A percentile compares a stretch with the other conserved stretches of the same genome.
These are phyloP conservation scores for Astropecten irregularis DNA, from an alignment of 53 echinoderm and acorn worm species.

Conservation along the genomic window DNA sequence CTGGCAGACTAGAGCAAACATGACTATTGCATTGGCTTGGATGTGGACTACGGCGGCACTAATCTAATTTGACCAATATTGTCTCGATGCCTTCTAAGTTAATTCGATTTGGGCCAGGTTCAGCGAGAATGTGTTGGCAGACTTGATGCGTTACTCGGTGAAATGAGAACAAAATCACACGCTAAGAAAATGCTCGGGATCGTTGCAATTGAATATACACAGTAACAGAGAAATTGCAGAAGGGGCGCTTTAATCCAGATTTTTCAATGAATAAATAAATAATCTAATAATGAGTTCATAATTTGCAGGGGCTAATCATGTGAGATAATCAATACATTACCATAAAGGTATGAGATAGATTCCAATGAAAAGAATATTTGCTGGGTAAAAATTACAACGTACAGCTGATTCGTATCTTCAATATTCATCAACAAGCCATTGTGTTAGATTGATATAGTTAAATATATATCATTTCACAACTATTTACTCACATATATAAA, in stretches of 20 bases:
- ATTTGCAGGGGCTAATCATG: constrained; percentile 23
- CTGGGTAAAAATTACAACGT: too few species aligned
- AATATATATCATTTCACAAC: too few species aligned
- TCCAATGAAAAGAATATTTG: background rate
- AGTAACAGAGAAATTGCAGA: constrained; percentile 31
- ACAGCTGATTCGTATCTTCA: too few species aligned
- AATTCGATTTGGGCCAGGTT: constrained; percentile 61
- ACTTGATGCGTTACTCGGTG: constrained; percentile 53
- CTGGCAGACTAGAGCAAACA: constrained; percentile 50
- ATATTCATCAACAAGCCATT: too few species aligned
- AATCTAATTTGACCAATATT: constrained; percentile 64
- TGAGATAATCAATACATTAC: background rate
- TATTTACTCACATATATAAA: too few species aligned
- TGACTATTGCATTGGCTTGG: constrained; percentile 38
- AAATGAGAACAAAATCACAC: constrained; percentile 57
- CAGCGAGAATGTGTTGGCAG: constrained; percentile 61
- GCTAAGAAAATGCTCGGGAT: constrained; percentile 36
- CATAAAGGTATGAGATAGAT: too few species aligned
- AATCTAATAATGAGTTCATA: constrained; percentile 14
- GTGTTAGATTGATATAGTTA: too few species aligned
- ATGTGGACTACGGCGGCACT: constrained; percentile 60
- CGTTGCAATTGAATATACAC: constrained; percentile 22
- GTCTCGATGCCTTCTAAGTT: constrained; percentile 65
- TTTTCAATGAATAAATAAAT: constrained; percentile 17
- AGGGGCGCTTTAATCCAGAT: background rate